Evolutionary conservation across 2,797 vertebrate genomes (phyloP), one percentile per base, ranked within the genome.

Genomic region (Girardinus metallicus): DNA sequence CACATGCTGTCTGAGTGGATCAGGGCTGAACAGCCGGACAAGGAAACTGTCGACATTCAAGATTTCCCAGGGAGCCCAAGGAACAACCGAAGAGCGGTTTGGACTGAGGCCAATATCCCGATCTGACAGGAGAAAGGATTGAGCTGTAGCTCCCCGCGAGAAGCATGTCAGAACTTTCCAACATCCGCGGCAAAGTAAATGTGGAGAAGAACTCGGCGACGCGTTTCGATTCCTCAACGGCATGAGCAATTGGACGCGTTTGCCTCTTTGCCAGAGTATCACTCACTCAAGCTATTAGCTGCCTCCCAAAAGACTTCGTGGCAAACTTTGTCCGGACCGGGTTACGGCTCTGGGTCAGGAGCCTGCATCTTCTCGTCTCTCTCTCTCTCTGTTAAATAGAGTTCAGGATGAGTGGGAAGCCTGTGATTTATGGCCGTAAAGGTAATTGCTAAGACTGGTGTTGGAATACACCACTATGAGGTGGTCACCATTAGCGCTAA

Each of bases 371-470:
- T 21, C 43, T 47, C 78, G 83, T 86, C 82, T 74, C 80, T 90
- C 43, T 18, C 18, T 49, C 47, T 49, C 47, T 49, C 85, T 83
- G 80, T 85, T 60, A 76, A 73, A 86, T 84, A 80, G 51, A 85
- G 73, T 15, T 0, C 47, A 49, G 80, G 81, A 79, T 84, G 81
- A 79, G 53, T 64, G 46, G 10, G 55, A 6, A 76, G 75, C 13
- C 18, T 84, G 36, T 84, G 88, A 93, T 90, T 89, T 82, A 92
- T 84, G 1, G 16, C 60, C 43, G 60, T 13, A 53, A 80, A 84
- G 72, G 75, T 87, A 84, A 88, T 88, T 80, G 72, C 80, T 72
- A n/a, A n/a, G 80, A 81, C 78, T 72, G 18, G 43, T 73, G 72
- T 90, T 85, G 82, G 82, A 89, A 87, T 86, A 79, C 80, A 87